Percentiles rank a stretch among this genome's conserved stretches.
phyloP scores from a whole-genome alignment of 2,113 vertebrate genomes.

The Meles meles region DNA sequence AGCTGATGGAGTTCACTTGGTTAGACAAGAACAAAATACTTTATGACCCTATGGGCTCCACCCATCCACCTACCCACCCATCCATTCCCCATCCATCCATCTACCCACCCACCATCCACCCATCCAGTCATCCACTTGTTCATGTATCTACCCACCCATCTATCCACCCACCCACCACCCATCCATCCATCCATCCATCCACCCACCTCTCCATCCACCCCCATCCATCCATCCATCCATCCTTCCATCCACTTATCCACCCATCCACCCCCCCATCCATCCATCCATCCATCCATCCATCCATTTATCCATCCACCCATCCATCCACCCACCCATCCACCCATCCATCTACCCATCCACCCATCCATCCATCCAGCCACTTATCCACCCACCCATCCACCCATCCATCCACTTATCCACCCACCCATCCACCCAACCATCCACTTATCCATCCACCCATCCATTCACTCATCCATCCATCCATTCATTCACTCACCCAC shows the following conservation, averaged over 20 bases:
- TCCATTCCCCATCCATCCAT: not conserved
- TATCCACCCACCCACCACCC: not conserved
- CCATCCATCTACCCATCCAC: not conserved
- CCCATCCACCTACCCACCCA: not conserved
- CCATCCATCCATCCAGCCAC: not conserved
- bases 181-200: not conserved
- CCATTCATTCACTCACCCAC: not conserved
- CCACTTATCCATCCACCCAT: not conserved
- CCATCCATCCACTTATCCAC: not conserved
- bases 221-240: not conserved
- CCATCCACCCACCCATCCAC: too few relatives aligned
- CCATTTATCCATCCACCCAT: too few relatives aligned
- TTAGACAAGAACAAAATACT: not conserved
- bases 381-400: too few relatives aligned
- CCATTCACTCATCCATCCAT: accelerated
- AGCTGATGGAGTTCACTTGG: not conserved
- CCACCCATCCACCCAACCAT: too few relatives aligned
- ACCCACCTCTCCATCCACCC: too few relatives aligned
- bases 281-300: accelerated
- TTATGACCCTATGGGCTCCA: not conserved
- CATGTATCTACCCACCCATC: not conserved
- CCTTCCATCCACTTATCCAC: too few relatives aligned
- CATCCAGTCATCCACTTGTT: not conserved
- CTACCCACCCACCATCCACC: not conserved
- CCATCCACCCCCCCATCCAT: not conserved